Conservation (phyloP, 2,888 invertebrate genomes). For the Nebria salina region DNA sequence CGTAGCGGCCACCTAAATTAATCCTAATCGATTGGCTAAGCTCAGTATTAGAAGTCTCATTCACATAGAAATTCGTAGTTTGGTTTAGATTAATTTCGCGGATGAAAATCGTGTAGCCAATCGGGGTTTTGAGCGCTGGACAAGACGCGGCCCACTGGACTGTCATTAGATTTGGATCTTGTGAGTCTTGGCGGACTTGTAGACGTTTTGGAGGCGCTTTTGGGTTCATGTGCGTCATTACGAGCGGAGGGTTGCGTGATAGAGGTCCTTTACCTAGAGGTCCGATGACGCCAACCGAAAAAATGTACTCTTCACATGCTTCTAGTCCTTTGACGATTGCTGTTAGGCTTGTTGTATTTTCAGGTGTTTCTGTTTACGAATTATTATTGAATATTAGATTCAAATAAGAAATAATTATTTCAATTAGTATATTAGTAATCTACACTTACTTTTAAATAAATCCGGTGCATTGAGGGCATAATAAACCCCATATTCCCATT, state of each 20-base stretch:
- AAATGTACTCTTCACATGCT: slow-evolving; percentile 79
- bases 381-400: background rate
- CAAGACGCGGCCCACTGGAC: slow-evolving; percentile 81
- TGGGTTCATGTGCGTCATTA: slow-evolving; percentile 72
- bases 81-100: slow-evolving; percentile 64
- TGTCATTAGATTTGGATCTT: slow-evolving; percentile 64
- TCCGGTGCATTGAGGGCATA: slow-evolving; percentile 71
- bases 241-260: slow-evolving; percentile 63
- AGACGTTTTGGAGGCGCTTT: slow-evolving; percentile 77
- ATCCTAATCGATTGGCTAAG: slow-evolving; percentile 66
- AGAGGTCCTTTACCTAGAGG: slow-evolving; percentile 76
- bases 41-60: slow-evolving; percentile 63
- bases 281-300: slow-evolving; percentile 74
- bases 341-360: slow-evolving; percentile 66
- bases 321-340: slow-evolving; percentile 70
- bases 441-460: slow-evolving; percentile 67
- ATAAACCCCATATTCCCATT: slow-evolving; percentile 77
- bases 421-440: slow-evolving; percentile 2
- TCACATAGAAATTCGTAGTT: slow-evolving; percentile 63
- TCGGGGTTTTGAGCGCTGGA: slow-evolving; percentile 61
- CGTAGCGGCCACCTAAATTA: slow-evolving; percentile 66
- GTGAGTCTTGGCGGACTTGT: slow-evolving; percentile 61
- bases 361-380: slow-evolving; percentile 61
- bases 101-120: slow-evolving; percentile 70
- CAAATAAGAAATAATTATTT: slow-evolving; percentile 10